Conservation (phyloP, 2,888 invertebrate species). For the Dryocosmus kuriphilus region DNA sequence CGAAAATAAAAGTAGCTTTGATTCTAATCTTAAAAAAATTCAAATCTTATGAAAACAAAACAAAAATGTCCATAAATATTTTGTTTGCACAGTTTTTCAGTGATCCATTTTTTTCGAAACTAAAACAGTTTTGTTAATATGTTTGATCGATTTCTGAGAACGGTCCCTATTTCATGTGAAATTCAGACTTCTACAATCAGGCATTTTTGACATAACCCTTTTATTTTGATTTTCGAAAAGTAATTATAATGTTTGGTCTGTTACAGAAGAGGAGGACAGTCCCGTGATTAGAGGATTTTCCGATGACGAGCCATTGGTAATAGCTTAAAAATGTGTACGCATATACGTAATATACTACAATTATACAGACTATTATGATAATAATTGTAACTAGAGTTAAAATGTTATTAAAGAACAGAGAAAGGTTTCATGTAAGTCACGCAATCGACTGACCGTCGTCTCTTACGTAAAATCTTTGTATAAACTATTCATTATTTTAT, state of each 20-base stretch:
- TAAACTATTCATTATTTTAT: constrained; percentile 39
- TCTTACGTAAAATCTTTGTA: constrained; percentile 35
- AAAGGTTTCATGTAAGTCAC: constrained; percentile 54
- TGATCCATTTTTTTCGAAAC: too few relatives aligned
- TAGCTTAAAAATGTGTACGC: constrained; percentile 82
- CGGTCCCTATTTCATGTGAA: too few relatives aligned
- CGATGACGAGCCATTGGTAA: constrained; percentile 95
- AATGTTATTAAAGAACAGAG: constrained; percentile 41
- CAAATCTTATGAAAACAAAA: too few relatives aligned
- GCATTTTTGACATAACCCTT: too few relatives aligned
- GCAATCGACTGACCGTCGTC: constrained; percentile 42
- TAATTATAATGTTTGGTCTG: constrained; percentile 40
- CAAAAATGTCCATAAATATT: too few relatives aligned
- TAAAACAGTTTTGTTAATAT: too few relatives aligned
- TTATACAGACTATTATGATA: constrained; percentile 43
- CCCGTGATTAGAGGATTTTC: constrained; percentile 95
- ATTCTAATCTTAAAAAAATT: not conserved
- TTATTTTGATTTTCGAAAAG: not conserved
- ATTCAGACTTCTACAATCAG: too few relatives aligned
- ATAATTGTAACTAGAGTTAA: constrained; percentile 17
- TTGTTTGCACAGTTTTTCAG: too few relatives aligned
- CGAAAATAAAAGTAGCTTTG: too few relatives aligned
- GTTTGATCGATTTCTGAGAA: too few relatives aligned
- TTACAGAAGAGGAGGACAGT: constrained; percentile 88
- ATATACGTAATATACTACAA: constrained; percentile 40